Conservation (phyloP, 2,888 invertebrate genomes). For the Andrena chrysosceles region DNA sequence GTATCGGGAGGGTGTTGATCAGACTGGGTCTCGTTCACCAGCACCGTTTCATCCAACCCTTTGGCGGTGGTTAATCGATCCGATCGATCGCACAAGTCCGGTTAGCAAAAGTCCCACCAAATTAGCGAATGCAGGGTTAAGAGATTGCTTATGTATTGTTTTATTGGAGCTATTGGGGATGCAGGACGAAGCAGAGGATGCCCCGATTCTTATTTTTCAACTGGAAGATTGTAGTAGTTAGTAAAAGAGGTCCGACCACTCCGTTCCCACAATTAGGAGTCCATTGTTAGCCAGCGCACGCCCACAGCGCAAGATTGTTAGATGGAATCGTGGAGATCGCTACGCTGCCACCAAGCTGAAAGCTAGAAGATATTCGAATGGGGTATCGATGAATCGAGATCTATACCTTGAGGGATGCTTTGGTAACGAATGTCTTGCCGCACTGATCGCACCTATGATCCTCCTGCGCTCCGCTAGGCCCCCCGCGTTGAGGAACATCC, state of each 20-base stretch:
- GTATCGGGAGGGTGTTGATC: background rate
- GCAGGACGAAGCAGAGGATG: too few species aligned
- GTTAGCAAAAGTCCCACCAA: too few species aligned
- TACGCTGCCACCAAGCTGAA: background rate
- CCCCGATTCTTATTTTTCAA: too few species aligned
- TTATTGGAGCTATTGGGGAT: too few species aligned
- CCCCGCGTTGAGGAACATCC: slow-evolving; percentile 43
- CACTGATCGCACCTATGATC: slow-evolving; percentile 83
- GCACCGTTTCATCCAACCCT: background rate
- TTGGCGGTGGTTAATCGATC: background rate
- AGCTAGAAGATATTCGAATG: background rate
- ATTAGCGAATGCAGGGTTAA: too few species aligned
- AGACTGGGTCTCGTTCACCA: background rate
- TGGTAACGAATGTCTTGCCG: slow-evolving; percentile 83
- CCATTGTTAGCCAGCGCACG: background rate
- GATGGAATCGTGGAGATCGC: background rate
- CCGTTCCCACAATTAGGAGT: background rate
- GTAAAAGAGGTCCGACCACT: background rate
- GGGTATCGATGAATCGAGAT: slow-evolving; percentile 12
- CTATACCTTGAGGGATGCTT: slow-evolving; percentile 83
- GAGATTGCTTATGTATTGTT: too few species aligned
- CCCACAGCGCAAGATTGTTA: background rate
- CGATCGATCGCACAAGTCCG: too few species aligned
- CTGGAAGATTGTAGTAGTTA: too few species aligned
- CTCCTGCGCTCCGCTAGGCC: slow-evolving; percentile 65